These are phyloP conservation scores for Brenthis ino DNA, from an alignment of 2,888 invertebrate species.

Conservation along the genomic window DNA sequence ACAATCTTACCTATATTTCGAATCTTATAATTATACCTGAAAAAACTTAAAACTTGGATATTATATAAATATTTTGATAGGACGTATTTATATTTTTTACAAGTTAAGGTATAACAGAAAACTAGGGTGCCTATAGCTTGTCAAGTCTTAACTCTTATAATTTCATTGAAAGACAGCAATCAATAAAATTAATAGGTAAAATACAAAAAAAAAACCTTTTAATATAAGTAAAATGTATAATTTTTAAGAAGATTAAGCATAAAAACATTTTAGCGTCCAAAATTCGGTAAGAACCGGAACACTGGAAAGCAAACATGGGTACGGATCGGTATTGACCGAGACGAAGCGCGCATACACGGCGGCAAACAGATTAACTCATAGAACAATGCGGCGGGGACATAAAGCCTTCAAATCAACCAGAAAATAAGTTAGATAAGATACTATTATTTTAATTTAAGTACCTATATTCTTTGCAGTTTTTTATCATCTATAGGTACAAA, in stretches of 20 bases:
- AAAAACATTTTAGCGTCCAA: constrained; percentile 35
- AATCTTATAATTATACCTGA: too few relatives aligned
- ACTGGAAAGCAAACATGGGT: constrained; percentile 50
- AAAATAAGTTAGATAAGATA: background rate
- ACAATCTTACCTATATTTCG: too few relatives aligned
- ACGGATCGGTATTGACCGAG: constrained; percentile 65
- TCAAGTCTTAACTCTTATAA: too few relatives aligned
- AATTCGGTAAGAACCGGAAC: constrained; percentile 43
- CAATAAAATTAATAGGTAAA: too few relatives aligned
- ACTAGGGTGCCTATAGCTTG: too few relatives aligned
- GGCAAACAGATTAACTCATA: constrained; percentile 69
- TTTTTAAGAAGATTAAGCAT: background rate
- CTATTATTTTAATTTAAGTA: background rate
- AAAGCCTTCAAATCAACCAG: constrained; percentile 2
- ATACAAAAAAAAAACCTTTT: too few relatives aligned
- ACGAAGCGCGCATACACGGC: constrained; percentile 56
- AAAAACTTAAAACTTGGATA: too few relatives aligned
- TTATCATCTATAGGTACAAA: too few relatives aligned
- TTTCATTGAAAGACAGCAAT: too few relatives aligned
- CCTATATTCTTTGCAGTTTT: background rate
- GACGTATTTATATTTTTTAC: too few relatives aligned
- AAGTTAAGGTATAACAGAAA: too few relatives aligned
- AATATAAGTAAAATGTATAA: background rate
- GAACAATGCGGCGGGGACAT: constrained; percentile 47
- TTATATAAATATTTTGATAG: too few relatives aligned